Conservation (phyloP, 2,797 vertebrate species). For the Pitangus sulphuratus region DNA sequence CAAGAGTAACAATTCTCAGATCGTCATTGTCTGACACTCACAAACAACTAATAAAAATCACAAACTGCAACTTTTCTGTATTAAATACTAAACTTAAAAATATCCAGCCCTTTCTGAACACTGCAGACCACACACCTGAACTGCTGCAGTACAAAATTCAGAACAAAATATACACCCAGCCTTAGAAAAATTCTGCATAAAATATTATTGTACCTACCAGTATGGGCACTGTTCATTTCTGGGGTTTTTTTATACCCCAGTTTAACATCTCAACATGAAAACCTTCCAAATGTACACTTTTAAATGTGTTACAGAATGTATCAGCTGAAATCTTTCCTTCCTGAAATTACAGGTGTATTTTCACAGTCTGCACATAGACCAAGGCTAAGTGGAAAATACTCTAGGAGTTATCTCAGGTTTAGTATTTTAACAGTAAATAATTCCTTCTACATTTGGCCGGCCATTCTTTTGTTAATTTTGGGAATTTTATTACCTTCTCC, state of each 20-base stretch:
- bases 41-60: neutral
- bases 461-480: neutral
- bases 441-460: neutral
- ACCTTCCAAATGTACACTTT: neutral
- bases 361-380: neutral
- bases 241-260: neutral
- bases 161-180: neutral
- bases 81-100: neutral
- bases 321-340: neutral
- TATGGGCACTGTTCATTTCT: neutral
- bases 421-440: neutral
- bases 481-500: neutral
- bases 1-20: neutral
- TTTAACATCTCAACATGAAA: neutral
- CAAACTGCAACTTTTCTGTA: neutral
- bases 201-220: neutral
- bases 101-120: neutral
- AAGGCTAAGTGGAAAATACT: neutral
- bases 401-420: neutral
- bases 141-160: neutral
- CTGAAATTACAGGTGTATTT: neutral
- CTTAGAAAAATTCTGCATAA: neutral
- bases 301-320: neutral
- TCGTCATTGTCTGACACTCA: neutral
- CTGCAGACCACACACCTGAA: neutral